phyloP scores from a whole-genome alignment of 2,888 invertebrate genomes.

The Hirtodrosophila confusa region DNA sequence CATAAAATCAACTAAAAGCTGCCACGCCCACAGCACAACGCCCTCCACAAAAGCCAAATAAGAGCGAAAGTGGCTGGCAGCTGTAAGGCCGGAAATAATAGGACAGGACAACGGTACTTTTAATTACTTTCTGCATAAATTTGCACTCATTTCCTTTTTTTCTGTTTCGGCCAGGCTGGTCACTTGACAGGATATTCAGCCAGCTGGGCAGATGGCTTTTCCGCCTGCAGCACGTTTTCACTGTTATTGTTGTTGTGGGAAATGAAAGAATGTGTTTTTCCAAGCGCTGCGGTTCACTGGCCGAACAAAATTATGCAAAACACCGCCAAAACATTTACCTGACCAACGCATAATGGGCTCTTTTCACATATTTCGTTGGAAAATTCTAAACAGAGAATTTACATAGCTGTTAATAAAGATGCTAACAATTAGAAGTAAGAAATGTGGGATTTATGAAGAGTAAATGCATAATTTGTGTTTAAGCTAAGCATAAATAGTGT shows the following conservation, averaged over 20 bases:
- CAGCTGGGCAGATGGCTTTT: slow-evolving; percentile 13
- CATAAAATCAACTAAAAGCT: slow-evolving; percentile 56
- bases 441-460: no score
- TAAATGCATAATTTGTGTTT: no score
- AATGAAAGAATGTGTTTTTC: slow-evolving; percentile 19
- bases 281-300: not conserved
- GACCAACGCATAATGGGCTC: not conserved
- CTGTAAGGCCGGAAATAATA: slow-evolving; percentile 33
- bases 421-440: no score
- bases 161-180: slow-evolving; percentile 4
- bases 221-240: slow-evolving; percentile 21
- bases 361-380: no score
- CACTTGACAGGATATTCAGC: slow-evolving; percentile 2
- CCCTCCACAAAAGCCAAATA: slow-evolving; percentile 4
- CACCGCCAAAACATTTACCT: slow-evolving; percentile 28
- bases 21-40: slow-evolving; percentile 25
- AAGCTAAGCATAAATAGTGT: no score
- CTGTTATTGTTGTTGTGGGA: slow-evolving; percentile 6
- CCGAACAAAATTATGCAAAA: slow-evolving; percentile 38
- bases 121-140: slow-evolving; percentile 76
- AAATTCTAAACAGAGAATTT: no score
- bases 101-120: slow-evolving; percentile 63
- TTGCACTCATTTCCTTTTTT: slow-evolving; percentile 63
- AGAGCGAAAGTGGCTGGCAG: slow-evolving; percentile 16
- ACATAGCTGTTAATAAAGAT: no score